Evolutionary conservation across 1,140 invertebrate species (phyloP).

Genomic region (Bombus balteatus): DNA sequence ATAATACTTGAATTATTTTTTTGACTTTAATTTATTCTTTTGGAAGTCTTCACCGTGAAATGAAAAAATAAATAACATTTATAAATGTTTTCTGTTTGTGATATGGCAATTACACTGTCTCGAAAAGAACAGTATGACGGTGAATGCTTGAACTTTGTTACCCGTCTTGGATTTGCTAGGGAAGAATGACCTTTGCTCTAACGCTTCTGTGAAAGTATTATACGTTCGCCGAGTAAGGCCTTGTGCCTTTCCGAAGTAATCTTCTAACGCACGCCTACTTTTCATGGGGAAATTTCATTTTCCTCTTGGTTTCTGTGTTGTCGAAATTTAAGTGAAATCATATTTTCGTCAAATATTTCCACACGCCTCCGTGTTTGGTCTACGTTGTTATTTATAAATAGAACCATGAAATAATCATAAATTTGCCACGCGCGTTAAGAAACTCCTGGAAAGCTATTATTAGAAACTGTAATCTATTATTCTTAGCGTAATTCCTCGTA

Average conservation of each 20-base stretch:
- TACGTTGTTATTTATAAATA: not conserved
- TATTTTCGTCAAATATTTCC: not conserved
- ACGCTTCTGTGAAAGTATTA: constrained; percentile 68
- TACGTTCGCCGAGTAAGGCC: constrained; percentile 50
- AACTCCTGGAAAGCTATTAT: not conserved
- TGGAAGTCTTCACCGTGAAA: not conserved
- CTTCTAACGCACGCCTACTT: constrained; percentile 40
- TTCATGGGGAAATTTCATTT: constrained; percentile 22
- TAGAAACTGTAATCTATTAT: not conserved
- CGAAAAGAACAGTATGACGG: constrained; percentile 61
- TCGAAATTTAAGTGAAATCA: not conserved
- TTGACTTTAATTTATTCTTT: not conserved
- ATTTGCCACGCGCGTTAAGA: not conserved
- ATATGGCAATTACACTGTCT: constrained; percentile 28
- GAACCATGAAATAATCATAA: not conserved
- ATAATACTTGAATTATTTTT: not conserved
- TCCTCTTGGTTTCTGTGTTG: not conserved
- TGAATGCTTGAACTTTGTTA: constrained; percentile 77
- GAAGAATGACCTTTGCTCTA: constrained; percentile 69
- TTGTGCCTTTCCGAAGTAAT: constrained; percentile 40
- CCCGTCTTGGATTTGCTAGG: constrained; percentile 58
- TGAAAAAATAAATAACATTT: not conserved
- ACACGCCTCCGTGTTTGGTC: not conserved
- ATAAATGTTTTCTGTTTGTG: not conserved
- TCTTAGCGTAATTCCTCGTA: too few species aligned